Evolutionary conservation across 2,113 vertebrate species (phyloP).

Genomic region (Hepsetus odoe): DNA sequence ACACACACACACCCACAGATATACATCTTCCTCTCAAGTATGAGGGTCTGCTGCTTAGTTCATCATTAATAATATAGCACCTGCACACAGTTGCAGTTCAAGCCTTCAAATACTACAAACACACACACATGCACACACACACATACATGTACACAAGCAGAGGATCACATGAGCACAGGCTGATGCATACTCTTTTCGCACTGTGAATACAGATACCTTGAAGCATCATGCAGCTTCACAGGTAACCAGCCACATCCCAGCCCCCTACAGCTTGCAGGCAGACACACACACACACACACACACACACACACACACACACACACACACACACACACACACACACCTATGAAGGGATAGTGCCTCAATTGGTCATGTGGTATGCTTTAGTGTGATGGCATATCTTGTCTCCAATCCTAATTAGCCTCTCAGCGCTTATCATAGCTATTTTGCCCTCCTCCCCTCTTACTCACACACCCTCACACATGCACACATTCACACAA

Average conservation of each 20-base stretch:
- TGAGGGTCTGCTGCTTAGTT: slow-evolving; percentile 22
- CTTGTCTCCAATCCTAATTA: slow-evolving; percentile 58
- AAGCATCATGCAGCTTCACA: slow-evolving; percentile 12
- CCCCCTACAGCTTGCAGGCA: no score
- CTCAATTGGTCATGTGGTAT: slow-evolving; percentile 5
- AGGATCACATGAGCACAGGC: slow-evolving; percentile 9
- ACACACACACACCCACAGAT: neutral
- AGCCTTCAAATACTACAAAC: slow-evolving; percentile 4
- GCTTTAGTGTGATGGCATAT: neutral
- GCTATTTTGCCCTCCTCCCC: slow-evolving; percentile 52
- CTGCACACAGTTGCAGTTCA: slow-evolving; percentile 19
- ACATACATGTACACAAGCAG: slow-evolving; percentile 19
- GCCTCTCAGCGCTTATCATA: slow-evolving; percentile 58
- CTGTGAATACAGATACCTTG: slow-evolving; percentile 24
- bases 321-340: neutral
- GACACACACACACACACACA: no score
- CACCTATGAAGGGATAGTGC: neutral
- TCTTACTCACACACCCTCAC: slow-evolving; percentile 32
- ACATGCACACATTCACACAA: slow-evolving; percentile 30
- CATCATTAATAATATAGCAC: slow-evolving; percentile 46
- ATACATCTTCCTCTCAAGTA: neutral
- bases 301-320: no score
- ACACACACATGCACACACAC: slow-evolving; percentile 19
- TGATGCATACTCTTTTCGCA: slow-evolving; percentile 33
- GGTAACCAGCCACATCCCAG: no score